phyloP scores from a whole-genome alignment of 2,113 vertebrate genomes.

The Morone chrysops region DNA sequence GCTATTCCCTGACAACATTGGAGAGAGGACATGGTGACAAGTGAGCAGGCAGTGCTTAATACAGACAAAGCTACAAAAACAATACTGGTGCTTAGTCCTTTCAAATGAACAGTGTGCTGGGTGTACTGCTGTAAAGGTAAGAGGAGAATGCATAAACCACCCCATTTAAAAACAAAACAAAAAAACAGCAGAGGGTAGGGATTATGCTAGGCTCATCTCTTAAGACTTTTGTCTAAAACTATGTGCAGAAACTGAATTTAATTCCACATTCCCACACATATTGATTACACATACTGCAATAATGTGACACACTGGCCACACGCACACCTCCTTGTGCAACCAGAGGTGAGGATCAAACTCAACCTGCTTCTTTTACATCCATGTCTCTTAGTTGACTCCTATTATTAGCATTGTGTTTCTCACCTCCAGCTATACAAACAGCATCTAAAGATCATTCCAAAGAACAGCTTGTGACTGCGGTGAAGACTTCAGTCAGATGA shows the following conservation, averaged over 20 bases:
- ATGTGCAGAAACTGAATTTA: background rate
- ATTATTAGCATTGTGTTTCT: background rate
- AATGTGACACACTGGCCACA: background rate
- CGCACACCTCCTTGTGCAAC: background rate
- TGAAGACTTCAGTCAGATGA: background rate
- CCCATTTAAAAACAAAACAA: background rate
- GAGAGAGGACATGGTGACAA: background rate
- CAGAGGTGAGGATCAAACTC: conserved; percentile 1
- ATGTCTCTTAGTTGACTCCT: background rate
- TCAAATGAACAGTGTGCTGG: background rate
- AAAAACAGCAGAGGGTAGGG: background rate
- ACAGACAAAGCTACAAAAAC: conserved; percentile 2
- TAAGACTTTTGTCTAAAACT: background rate
- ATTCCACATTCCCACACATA: background rate
- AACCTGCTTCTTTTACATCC: background rate
- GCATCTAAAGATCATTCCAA: background rate
- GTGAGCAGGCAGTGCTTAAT: background rate
- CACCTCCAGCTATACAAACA: background rate
- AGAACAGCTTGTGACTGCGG: conserved; percentile 8
- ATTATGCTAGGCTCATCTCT: background rate
- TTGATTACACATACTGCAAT: background rate
- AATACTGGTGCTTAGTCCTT: background rate
- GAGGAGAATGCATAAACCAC: background rate
- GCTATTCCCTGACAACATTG: background rate
- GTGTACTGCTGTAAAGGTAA: background rate